Evolutionary conservation across 2,113 vertebrate species (phyloP), one percentile per base, ranked within the genome.

Genomic region (Tupaia tana): DNA sequence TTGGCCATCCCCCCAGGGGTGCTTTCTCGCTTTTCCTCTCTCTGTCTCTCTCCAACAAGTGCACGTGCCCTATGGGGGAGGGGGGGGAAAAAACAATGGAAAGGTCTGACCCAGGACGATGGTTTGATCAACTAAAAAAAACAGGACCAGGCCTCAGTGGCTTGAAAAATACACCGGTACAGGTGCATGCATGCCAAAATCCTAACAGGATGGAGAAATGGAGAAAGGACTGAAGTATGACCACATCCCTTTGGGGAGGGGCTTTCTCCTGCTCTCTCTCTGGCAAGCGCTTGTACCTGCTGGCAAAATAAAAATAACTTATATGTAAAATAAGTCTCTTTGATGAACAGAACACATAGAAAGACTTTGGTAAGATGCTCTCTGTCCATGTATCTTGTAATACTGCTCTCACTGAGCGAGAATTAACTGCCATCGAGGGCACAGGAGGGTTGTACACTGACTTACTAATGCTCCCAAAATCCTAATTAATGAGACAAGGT

Each of bases 401-500:
- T 27, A 87, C 24, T 87, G 16, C 3, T 27, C 24, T 78, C 34
- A n/a, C 1, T 85, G 24, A 20, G 25, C 67, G 59, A 78, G 14
- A 20, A 80, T 14, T 43, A 84, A 83, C 22, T 54, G 15, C 73
- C 18, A 27, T n/a, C 67, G 19, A 71, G 27, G 56, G 61, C 20
- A 63, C 31, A 34, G 77, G 66, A 80, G 19, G 75, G 29, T 8
- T 43, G 59, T 18, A 3, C 54, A 69, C 2, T 88, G 4, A 83
- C 27, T 67, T 43, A 83, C 24, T 69, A 16, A 80, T 71, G 59
- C 58, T 87, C 69, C n/a, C 74, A 82, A 92, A 92, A 56, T 58
- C 79, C 77, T 64, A 90, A 80, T 59, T 66, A 90, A 89, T 34
- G 54, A 87, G 66, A 89, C 59, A 89, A 78, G 59, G 24, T 31